These are phyloP conservation scores for Andrena fulva DNA, from an alignment of 2,888 invertebrate species.

Conservation along the genomic window DNA sequence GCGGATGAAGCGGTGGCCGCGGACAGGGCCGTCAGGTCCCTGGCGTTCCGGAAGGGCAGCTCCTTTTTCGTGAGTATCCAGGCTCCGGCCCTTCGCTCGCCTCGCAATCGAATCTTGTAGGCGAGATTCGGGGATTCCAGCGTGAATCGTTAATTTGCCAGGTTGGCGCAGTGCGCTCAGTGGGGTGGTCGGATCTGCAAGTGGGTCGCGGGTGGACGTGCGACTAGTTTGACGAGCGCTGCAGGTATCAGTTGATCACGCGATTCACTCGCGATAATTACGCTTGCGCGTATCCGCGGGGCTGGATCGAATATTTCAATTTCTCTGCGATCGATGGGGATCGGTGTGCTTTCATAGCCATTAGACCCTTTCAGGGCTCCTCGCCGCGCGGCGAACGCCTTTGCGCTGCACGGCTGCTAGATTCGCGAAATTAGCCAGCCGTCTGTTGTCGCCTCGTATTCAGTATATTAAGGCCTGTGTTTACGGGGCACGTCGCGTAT, in stretches of 20 bases:
- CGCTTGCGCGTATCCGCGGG: not conserved
- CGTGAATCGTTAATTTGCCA: not conserved
- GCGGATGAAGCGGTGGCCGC: slow-evolving; percentile 53
- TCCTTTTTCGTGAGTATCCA: slow-evolving; percentile 82
- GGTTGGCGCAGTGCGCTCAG: not conserved
- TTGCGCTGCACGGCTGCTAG: not conserved
- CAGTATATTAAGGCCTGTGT: slow-evolving; percentile 35
- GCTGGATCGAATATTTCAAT: no score
- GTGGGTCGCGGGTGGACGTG: not conserved
- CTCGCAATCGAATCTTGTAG: slow-evolving; percentile 1
- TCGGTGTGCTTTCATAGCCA: no score
- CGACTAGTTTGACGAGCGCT: not conserved
- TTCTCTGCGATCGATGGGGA: no score
- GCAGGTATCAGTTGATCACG: not conserved
- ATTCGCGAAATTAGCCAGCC: slow-evolving; percentile 26
- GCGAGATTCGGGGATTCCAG: not conserved
- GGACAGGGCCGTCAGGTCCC: slow-evolving; percentile 72
- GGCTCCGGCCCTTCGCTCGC: not conserved
- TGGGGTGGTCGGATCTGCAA: not conserved
- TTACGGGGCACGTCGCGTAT: slow-evolving; percentile 36
- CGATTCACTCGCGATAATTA: not conserved
- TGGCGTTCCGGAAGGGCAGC: slow-evolving; percentile 81
- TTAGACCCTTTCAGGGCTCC: no score
- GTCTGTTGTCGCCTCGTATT: slow-evolving; percentile 21
- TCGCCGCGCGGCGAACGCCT: no score